Conservation (phyloP, 2,888 invertebrate species). For the Colletes collaris region DNA sequence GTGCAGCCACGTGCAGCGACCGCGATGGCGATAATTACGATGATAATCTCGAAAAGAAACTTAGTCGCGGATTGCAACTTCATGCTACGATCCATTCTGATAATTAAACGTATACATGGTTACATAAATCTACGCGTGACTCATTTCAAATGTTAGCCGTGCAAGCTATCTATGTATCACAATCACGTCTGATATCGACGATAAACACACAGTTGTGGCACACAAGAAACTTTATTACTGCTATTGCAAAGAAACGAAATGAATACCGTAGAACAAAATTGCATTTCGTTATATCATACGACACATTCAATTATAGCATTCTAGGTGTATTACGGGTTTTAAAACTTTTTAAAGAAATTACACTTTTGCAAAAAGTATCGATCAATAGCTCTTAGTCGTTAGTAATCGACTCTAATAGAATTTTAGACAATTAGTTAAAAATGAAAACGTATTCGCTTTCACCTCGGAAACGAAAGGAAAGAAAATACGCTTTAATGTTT, state of each 20-base stretch:
- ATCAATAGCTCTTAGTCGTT: too few species aligned
- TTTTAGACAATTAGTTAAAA: too few species aligned
- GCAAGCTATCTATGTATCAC: background rate
- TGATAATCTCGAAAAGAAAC: conserved; percentile 8
- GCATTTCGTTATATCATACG: too few species aligned
- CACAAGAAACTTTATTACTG: background rate
- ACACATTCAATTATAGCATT: too few species aligned
- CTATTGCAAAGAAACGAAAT: background rate
- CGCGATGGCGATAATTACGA: background rate
- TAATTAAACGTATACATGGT: background rate
- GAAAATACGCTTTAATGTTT: too few species aligned
- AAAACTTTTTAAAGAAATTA: too few species aligned
- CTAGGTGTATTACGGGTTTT: too few species aligned
- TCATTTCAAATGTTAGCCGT: background rate
- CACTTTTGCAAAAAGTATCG: too few species aligned
- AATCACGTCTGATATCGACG: conserved; percentile 2
- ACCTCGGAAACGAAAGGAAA: too few species aligned
- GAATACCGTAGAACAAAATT: too few species aligned
- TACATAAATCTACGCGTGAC: conserved; percentile 1
- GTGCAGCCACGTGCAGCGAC: background rate
- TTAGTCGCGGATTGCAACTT: conserved; percentile 3
- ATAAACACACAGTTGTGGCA: background rate
- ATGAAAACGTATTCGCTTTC: too few species aligned
- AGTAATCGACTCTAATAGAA: too few species aligned
- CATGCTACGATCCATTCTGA: background rate